These are phyloP conservation scores for Eublepharis macularius DNA, from an alignment of 2,113 vertebrate genomes.

Conservation along the genomic window DNA sequence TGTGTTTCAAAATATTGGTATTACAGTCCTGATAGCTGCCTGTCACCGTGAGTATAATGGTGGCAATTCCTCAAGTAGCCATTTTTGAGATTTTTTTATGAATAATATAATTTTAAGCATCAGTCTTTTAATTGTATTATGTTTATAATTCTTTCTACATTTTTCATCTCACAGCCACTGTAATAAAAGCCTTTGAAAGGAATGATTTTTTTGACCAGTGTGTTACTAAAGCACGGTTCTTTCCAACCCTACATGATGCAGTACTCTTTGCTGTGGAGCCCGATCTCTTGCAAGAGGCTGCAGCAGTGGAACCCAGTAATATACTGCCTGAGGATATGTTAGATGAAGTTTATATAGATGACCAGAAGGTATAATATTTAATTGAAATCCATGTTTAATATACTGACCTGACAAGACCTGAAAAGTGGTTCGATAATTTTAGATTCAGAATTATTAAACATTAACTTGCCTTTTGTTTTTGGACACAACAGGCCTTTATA, in stretches of 20 bases:
- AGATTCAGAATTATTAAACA: neutral
- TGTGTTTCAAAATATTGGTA: constrained; percentile 60
- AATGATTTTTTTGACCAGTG: constrained; percentile 64
- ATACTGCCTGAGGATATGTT: constrained; percentile 3
- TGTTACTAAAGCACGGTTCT: constrained; percentile 64
- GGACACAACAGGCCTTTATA: neutral
- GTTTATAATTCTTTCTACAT: constrained; percentile 17
- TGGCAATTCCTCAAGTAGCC: neutral
- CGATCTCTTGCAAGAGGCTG: constrained; percentile 16
- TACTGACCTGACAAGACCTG: constrained; percentile 1
- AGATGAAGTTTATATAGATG: constrained; percentile 43
- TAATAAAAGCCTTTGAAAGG: constrained; percentile 63
- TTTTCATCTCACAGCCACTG: constrained; percentile 52
- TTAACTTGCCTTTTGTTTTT: neutral
- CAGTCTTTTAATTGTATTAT: neutral
- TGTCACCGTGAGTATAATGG: constrained; percentile 66
- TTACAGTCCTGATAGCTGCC: constrained; percentile 62
- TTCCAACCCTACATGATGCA: constrained; percentile 63
- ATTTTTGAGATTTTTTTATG: neutral
- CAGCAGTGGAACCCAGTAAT: constrained; percentile 25
- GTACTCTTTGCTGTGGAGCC: constrained; percentile 60
- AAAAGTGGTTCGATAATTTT: neutral
- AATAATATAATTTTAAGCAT: neutral
- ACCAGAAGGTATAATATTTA: constrained; percentile 56
- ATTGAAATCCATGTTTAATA: neutral